phyloP scores from a whole-genome alignment of 1,140 invertebrate species.

The Bombus consobrinus region DNA sequence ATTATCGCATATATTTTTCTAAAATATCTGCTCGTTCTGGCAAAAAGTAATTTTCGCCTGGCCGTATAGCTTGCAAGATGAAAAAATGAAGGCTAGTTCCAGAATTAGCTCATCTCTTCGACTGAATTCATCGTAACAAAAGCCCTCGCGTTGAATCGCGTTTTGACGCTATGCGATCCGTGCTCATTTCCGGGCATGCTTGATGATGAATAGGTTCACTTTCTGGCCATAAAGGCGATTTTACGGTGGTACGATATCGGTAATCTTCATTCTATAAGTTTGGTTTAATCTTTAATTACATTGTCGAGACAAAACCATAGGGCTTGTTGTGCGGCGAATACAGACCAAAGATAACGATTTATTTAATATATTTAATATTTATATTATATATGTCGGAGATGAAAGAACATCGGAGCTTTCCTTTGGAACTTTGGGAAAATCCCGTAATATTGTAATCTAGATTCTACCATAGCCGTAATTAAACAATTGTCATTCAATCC shows the following conservation, averaged over 20 bases:
- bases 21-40: neutral
- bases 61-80: neutral
- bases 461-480: too few relatives aligned
- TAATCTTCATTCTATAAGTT: constrained; percentile 28
- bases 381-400: too few relatives aligned
- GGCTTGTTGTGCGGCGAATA: neutral
- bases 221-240: constrained; percentile 14
- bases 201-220: constrained; percentile 18
- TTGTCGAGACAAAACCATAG: neutral
- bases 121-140: neutral
- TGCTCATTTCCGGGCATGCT: constrained; percentile 2
- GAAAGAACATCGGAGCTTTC: too few relatives aligned
- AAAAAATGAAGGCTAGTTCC: neutral
- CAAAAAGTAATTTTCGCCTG: neutral
- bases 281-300: constrained; percentile 45
- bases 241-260: neutral
- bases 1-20: neutral
- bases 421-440: too few relatives aligned
- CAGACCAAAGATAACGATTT: neutral
- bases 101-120: neutral
- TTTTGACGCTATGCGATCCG: neutral
- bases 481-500: too few relatives aligned
- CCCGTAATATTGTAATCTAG: too few relatives aligned
- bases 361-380: too few relatives aligned
- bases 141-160: neutral